Conservation (phyloP, 2,113 vertebrate species). For the Excalfactoria chinensis region DNA sequence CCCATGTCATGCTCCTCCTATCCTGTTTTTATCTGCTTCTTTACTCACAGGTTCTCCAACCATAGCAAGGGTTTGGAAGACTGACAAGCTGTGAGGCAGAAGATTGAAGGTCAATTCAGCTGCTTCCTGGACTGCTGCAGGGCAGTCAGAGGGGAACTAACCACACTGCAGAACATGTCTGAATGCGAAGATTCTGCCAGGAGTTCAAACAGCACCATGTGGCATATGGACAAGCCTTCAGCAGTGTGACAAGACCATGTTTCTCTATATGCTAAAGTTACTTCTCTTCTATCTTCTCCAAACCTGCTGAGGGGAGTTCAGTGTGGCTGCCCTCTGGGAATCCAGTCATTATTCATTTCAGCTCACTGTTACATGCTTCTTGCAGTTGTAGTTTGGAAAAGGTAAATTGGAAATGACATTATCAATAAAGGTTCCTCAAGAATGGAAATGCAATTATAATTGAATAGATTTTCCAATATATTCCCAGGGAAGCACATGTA, state of each 20-base stretch:
- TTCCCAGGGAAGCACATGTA: not conserved
- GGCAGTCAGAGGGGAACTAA: not conserved
- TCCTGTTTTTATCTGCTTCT: not conserved
- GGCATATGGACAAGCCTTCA: not conserved
- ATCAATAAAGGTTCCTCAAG: not conserved
- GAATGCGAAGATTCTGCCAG: not conserved
- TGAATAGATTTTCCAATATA: rapidly evolving
- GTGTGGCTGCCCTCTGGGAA: not conserved
- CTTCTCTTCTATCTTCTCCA: rapidly evolving
- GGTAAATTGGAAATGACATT: not conserved
- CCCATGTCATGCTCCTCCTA: not conserved
- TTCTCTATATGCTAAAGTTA: not conserved
- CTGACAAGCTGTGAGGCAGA: rapidly evolving
- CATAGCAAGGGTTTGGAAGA: not conserved
- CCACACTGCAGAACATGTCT: not conserved
- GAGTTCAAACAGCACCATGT: not conserved
- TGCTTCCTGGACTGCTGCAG: not conserved
- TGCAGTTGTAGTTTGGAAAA: not conserved
- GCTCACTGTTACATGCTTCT: not conserved
- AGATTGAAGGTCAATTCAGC: not conserved
- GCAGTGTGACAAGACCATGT: rapidly evolving
- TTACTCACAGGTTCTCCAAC: not conserved
- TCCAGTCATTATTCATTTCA: not conserved
- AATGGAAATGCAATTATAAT: not conserved
- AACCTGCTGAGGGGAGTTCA: rapidly evolving